These are phyloP conservation scores for Diloba caeruleocephala DNA, from an alignment of 2,888 invertebrate species.

Conservation along the genomic window DNA sequence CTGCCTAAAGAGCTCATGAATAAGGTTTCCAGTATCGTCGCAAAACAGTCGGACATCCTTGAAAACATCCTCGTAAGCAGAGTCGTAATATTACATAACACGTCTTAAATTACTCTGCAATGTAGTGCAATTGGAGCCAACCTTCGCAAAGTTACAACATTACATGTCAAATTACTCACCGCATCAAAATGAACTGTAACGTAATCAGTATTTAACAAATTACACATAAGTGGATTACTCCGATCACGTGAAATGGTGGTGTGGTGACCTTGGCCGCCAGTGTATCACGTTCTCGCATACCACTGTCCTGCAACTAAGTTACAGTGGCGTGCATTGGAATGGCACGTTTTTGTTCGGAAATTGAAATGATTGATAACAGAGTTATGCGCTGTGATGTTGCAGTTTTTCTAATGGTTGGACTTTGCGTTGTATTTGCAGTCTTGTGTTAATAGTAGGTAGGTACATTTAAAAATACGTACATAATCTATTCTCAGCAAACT, in stretches of 20 bases:
- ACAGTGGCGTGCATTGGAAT: slow-evolving; percentile 33
- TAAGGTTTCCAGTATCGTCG: too few relatives aligned
- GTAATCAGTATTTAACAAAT: slow-evolving; percentile 35
- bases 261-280: slow-evolving; percentile 53
- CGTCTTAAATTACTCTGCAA: slow-evolving; percentile 4
- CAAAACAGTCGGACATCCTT: too few relatives aligned
- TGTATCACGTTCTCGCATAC: slow-evolving; percentile 50
- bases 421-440: background rate
- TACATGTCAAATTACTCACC: slow-evolving; percentile 19
- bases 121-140: slow-evolving; percentile 17
- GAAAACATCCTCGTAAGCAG: too few relatives aligned
- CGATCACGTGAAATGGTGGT: slow-evolving; percentile 49
- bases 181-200: slow-evolving; percentile 12
- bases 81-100: too few relatives aligned
- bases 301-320: slow-evolving; percentile 38
- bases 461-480: too few relatives aligned
- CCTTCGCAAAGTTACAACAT: slow-evolving; percentile 22
- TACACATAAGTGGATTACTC: slow-evolving; percentile 47
- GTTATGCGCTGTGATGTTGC: slow-evolving; percentile 10
- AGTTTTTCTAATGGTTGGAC: slow-evolving; percentile 5
- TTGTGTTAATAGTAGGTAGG: background rate
- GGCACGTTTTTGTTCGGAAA: slow-evolving; percentile 44
- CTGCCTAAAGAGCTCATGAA: too few relatives aligned
- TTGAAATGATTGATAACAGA: slow-evolving; percentile 37
- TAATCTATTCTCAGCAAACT: too few relatives aligned